A percentile compares a stretch with the other conserved stretches of the same genome.
Evolutionary conservation across 2,888 invertebrate species (phyloP).

Genomic region (Beris chalybata): DNA sequence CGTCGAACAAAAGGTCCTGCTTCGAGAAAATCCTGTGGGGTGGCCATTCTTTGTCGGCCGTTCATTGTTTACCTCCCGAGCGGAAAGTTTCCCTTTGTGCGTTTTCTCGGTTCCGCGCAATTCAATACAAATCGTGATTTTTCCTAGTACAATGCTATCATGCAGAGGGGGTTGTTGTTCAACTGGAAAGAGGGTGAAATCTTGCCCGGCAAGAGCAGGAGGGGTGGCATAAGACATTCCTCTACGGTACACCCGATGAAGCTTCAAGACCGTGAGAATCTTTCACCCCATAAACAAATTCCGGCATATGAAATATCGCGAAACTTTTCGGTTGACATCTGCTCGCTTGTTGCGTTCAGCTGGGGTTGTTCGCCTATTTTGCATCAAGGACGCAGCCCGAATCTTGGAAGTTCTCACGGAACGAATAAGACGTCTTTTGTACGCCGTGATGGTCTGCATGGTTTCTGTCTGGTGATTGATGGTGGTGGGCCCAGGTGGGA

Average conservation of each 20-base stretch:
- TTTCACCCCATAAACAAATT: constrained; percentile 35
- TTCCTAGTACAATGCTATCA: constrained; percentile 18
- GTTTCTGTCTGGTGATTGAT: constrained; percentile 12
- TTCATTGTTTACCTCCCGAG: constrained; percentile 35
- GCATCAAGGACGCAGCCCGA: constrained; percentile 22
- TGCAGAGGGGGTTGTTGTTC: constrained; percentile 27
- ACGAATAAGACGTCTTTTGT: constrained; percentile 9
- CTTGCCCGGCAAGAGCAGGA: constrained; percentile 14
- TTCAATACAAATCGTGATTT: constrained; percentile 22
- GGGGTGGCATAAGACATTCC: constrained; percentile 15
- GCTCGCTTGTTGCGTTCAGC: constrained; percentile 27
- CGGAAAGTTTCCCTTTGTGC: constrained; percentile 36
- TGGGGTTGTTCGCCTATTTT: constrained; percentile 19
- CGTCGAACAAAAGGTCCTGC: constrained; percentile 12
- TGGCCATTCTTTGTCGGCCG: constrained; percentile 32
- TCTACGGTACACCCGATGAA: not conserved
- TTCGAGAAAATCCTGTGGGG: constrained; percentile 34
- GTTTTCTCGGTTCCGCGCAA: constrained; percentile 9
- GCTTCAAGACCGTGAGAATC: constrained; percentile 34
- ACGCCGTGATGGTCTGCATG: not conserved
- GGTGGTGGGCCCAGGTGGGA: constrained; percentile 34
- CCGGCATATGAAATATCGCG: constrained; percentile 35
- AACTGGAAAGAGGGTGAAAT: constrained; percentile 34
- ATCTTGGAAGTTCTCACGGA: constrained; percentile 20
- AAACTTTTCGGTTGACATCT: constrained; percentile 34